Conservation (phyloP, 2,113 vertebrate species). For the Poecilia latipinna region DNA sequence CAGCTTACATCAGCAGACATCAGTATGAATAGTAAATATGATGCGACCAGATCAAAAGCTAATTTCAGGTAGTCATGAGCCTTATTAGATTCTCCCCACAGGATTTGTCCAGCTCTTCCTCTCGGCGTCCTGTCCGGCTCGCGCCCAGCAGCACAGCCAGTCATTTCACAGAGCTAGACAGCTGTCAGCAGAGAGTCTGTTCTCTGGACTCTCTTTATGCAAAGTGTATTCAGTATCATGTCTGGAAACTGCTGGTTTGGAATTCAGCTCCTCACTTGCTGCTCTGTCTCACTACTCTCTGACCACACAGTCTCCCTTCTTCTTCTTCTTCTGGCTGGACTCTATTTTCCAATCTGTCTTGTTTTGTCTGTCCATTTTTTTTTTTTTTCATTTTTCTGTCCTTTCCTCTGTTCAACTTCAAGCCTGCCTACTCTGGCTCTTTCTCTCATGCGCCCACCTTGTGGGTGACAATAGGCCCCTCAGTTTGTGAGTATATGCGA, state of each 20-base stretch:
- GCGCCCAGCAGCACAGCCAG: constrained; percentile 40
- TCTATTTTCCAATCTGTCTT: constrained; percentile 44
- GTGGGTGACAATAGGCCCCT: constrained; percentile 62
- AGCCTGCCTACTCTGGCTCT: constrained; percentile 28
- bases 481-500: constrained; percentile 48
- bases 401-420: constrained; percentile 16
- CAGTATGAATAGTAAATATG: constrained; percentile 62
- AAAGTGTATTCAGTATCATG: constrained; percentile 68
- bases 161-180: constrained; percentile 58
- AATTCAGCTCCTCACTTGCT: constrained; percentile 63
- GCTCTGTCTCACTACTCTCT: constrained; percentile 37
- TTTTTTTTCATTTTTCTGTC: constrained; percentile 33
- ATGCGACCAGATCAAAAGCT: constrained; percentile 58
- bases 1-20: constrained; percentile 65
- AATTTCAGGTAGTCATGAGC: constrained; percentile 58
- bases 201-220: constrained; percentile 64
- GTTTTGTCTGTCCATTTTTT: constrained; percentile 32
- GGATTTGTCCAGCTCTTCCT: constrained; percentile 46
- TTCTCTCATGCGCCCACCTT: constrained; percentile 55
- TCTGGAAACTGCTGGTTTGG: constrained; percentile 65
- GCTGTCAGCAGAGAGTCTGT: constrained; percentile 61
- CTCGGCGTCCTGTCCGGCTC: constrained; percentile 12
- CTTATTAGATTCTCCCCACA: constrained; percentile 52
- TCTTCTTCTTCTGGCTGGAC: constrained; percentile 43
- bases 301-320: constrained; percentile 61